Base-by-base conservation (phyloP, 2,797 vertebrate genomes). In the Microctenopoma lineatum region DNA sequence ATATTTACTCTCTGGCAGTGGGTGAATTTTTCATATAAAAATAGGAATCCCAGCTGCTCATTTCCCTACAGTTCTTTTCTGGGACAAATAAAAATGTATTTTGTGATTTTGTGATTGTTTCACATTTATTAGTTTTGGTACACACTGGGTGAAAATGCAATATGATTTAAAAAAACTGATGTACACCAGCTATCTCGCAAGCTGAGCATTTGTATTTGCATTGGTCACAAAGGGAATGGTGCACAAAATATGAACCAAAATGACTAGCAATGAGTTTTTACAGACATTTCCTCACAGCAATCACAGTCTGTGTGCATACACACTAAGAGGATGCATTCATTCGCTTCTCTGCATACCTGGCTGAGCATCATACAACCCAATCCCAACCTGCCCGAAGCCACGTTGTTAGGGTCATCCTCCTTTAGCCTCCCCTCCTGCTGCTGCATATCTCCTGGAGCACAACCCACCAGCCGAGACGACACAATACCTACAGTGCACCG, bases 321-420 rank as follows among this genome's bases (percentile, higher is more conserved):
- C 54, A 59, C 54, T 32, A 13, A 2, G 36, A 48, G 26, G 39
- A 65, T 15, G 21, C 39, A 50, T 81, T 70, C 41, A 72, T 77
- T 70, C 44, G 7, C 66, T 59, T 32, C 59, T 47, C 14, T 73
- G 60, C 77, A 65, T 65, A 13, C 70, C 74, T 86, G 89, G 80
- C 65, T 80, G 66, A 77, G 76, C 80, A 81, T 84, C 75, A 84
- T 48, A 75, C 75, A 66, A 50, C 41, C 38, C 62, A 18, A 15
- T 78, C 54, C 68, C 46, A 71, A 41, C 48, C 15, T 12, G 65
- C 85, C 72, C 21, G 44, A 39, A 70, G 75, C 56, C 41, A 71
- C 59, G 47, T 66, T 57, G 65, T 67, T 34, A 45, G 14, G 53
- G 67, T 61, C 48, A 56, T 70, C 52, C 67, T 80, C 63, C 26